phyloP scores from a whole-genome alignment of 2,797 vertebrate genomes.

The Sus cebifrons region DNA sequence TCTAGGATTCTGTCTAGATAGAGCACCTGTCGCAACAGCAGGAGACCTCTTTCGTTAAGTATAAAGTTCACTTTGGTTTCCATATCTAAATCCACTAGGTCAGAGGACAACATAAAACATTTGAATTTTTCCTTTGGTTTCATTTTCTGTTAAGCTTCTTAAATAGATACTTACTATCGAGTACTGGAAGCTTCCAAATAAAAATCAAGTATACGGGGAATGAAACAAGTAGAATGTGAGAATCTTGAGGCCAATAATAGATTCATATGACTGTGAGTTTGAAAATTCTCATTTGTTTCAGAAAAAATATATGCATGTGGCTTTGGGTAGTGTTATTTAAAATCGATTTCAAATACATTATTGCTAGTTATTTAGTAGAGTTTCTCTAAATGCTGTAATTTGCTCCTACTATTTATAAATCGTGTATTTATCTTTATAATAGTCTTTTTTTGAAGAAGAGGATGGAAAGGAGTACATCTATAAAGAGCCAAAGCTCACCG shows the following conservation, averaged over 20 bases:
- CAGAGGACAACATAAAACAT: constrained; percentile 10
- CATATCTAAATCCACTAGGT: neutral
- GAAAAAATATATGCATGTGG: neutral
- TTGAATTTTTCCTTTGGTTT: constrained; percentile 21
- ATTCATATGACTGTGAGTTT: constrained; percentile 5
- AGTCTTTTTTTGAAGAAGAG: constrained; percentile 99
- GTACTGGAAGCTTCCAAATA: constrained; percentile 19
- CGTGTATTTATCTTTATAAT: constrained; percentile 66
- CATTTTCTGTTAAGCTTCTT: constrained; percentile 55
- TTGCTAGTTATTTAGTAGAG: neutral
- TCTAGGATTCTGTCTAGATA: neutral
- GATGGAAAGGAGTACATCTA: constrained; percentile 99
- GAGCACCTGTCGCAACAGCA: neutral
- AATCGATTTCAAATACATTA: constrained; percentile 1
- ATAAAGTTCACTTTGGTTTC: constrained; percentile 58
- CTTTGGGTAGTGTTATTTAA: constrained; percentile 51
- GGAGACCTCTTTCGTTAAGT: neutral
- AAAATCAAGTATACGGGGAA: constrained; percentile 9
- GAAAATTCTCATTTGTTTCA: constrained; percentile 45
- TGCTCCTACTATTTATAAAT: neutral
- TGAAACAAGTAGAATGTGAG: neutral
- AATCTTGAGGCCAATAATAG: neutral
- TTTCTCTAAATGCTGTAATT: constrained; percentile 15
- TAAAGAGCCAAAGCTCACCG: constrained; percentile 98
- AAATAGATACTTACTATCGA: constrained; percentile 21